Conservation (phyloP, 2,113 vertebrate species). For the Callipepla squamata region DNA sequence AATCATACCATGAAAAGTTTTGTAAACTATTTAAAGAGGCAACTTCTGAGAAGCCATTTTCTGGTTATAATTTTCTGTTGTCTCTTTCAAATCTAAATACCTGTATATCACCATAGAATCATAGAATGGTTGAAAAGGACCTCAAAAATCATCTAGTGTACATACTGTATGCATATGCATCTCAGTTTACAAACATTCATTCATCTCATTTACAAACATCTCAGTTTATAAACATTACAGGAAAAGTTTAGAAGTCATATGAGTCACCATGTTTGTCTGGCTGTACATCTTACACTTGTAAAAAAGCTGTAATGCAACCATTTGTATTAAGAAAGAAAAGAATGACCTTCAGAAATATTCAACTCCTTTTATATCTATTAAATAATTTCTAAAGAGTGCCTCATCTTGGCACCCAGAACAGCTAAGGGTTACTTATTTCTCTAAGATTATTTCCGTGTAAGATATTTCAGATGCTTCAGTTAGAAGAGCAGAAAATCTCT, state of each 20-base stretch:
- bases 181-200: too few species aligned
- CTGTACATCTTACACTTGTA: neutral
- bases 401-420: neutral
- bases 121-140: too few species aligned
- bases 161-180: too few species aligned
- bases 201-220: neutral
- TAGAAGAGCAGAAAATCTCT: neutral
- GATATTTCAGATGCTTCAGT: neutral
- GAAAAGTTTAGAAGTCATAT: neutral
- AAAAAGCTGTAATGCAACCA: neutral
- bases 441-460: neutral
- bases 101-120: neutral
- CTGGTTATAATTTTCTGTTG: neutral
- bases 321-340: neutral
- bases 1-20: neutral
- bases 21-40: neutral
- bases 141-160: too few species aligned
- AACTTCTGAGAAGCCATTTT: neutral
- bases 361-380: neutral
- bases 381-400: neutral
- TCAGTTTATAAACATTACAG: neutral
- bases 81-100: neutral
- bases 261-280: neutral
- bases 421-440: neutral
- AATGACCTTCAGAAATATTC: neutral